Percentiles rank a stretch among this genome's conserved stretches.
Conservation (phyloP, 2,113 vertebrate genomes). For the Phylloscopus whistleri region DNA sequence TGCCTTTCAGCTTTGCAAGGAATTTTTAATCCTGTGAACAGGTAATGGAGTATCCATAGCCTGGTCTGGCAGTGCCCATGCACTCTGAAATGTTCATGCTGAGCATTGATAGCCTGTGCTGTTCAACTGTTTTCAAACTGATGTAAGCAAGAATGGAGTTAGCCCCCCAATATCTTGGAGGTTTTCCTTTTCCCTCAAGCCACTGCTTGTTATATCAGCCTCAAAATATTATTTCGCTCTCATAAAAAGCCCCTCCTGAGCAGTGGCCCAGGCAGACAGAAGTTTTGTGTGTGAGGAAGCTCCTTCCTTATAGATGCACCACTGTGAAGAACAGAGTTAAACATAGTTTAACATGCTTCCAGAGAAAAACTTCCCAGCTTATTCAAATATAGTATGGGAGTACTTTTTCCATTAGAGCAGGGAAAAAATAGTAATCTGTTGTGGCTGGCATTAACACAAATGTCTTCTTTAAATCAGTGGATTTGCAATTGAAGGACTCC, state of each 20-base stretch:
- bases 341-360: not conserved
- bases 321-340: not conserved
- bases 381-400: not conserved
- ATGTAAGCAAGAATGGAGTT: not conserved
- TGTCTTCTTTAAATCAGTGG: not conserved
- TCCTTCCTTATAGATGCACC: not conserved
- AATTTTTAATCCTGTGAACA: not conserved
- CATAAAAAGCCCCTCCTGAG: not conserved
- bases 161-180: not conserved
- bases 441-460: accelerated
- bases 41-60: not conserved
- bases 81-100: not conserved
- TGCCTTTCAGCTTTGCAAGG: not conserved
- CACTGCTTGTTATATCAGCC: not conserved
- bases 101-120: not conserved
- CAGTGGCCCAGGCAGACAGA: not conserved
- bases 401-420: not conserved
- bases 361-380: not conserved
- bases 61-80: not conserved
- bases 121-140: not conserved
- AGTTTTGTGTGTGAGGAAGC: not conserved
- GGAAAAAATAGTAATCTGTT: not conserved
- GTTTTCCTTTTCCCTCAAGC: not conserved
- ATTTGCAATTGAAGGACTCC: not conserved
- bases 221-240: not conserved